Evolutionary conservation across 2,113 vertebrate genomes (phyloP).

Genomic region (Hippocampus abdominalis): DNA sequence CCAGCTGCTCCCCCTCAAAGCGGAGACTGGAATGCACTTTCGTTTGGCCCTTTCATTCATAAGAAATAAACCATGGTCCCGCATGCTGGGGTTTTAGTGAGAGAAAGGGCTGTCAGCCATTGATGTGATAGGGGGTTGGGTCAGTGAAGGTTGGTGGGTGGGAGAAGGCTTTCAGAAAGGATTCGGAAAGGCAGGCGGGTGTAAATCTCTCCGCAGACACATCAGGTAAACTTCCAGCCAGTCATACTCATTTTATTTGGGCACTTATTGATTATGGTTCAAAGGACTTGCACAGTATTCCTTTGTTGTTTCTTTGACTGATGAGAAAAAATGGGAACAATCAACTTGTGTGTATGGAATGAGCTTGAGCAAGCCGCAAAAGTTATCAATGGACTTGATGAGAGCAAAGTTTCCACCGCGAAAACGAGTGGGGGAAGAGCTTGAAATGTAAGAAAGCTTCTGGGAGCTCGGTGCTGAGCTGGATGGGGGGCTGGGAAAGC

Average conservation of each 20-base stretch:
- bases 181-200: neutral
- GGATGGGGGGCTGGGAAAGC: slow-evolving; percentile 17
- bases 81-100: slow-evolving; percentile 57
- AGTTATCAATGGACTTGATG: neutral
- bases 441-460: slow-evolving; percentile 23
- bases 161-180: slow-evolving; percentile 30
- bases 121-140: slow-evolving; percentile 38
- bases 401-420: neutral
- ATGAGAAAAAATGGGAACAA: neutral
- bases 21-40: slow-evolving; percentile 60
- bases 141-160: slow-evolving; percentile 3
- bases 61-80: slow-evolving; percentile 64
- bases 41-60: slow-evolving; percentile 61
- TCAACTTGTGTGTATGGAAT: neutral
- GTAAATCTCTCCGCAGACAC: slow-evolving; percentile 28
- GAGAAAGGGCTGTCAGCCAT: slow-evolving; percentile 55
- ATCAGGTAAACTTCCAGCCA: slow-evolving; percentile 24
- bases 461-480: slow-evolving; percentile 9
- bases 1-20: slow-evolving; percentile 54
- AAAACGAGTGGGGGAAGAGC: slow-evolving; percentile 3
- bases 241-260: slow-evolving; percentile 2
- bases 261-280: neutral
- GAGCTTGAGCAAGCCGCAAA: neutral
- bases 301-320: neutral
- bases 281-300: neutral